Evolutionary conservation across 1,140 invertebrate genomes (phyloP).

Genomic region (Tetraneura akinire): DNA sequence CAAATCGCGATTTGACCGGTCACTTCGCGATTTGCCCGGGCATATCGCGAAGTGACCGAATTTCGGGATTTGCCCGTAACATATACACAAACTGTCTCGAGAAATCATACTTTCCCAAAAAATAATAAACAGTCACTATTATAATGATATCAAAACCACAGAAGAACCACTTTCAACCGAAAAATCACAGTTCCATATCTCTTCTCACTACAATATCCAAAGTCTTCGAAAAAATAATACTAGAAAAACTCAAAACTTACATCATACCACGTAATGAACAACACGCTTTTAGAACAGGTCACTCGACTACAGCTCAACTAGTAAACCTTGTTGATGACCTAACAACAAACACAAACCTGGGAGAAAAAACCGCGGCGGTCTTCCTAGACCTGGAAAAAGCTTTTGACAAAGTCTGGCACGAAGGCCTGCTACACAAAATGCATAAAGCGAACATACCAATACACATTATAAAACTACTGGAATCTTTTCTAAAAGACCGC

Average conservation of each 20-base stretch:
- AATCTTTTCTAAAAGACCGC: conserved; percentile 7
- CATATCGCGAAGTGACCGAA: no score
- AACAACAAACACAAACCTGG: conserved; percentile 42
- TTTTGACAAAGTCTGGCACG: no score
- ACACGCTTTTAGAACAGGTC: conserved; percentile 57
- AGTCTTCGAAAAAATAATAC: conserved; percentile 7
- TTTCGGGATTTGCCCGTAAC: no score
- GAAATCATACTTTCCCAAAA: neutral
- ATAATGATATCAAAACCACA: conserved; percentile 56
- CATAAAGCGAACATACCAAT: neutral
- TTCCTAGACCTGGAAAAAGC: no score
- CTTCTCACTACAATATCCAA: neutral
- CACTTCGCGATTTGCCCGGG: no score
- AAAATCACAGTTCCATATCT: neutral
- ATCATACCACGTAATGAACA: conserved; percentile 55
- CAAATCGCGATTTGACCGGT: no score
- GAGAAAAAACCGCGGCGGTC: conserved; percentile 46
- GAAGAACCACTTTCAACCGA: no score
- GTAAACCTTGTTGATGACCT: conserved; percentile 51
- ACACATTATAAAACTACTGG: neutral
- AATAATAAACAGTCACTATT: conserved; percentile 58
- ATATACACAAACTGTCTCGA: no score
- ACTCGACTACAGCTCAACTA: conserved; percentile 55
- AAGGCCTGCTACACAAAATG: conserved; percentile 52
- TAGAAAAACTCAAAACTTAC: neutral